A percentile compares a stretch with the other conserved stretches of the same genome.
These are phyloP conservation scores for Zeugodacus cucurbitae DNA, from an alignment of 1,140 invertebrate genomes.

Conservation along the genomic window DNA sequence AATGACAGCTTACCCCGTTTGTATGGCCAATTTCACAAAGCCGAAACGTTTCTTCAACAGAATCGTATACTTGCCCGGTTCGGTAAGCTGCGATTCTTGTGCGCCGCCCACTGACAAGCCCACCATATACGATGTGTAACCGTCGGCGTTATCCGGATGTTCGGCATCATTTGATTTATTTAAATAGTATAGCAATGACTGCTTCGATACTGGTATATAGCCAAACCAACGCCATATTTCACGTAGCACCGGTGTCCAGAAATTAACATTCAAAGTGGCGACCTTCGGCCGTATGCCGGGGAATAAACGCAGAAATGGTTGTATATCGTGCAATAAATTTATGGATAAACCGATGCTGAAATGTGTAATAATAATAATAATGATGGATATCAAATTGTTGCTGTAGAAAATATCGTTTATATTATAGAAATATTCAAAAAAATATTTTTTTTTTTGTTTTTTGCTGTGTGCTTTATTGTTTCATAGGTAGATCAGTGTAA, in stretches of 20 bases:
- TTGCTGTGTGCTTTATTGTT: too few relatives aligned
- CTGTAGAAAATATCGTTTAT: too few relatives aligned
- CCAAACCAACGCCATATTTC: slow-evolving; percentile 75
- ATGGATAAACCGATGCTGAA: neutral
- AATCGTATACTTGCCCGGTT: slow-evolving; percentile 77
- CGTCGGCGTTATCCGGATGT: slow-evolving; percentile 55
- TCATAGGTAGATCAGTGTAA: too few relatives aligned
- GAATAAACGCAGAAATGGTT: slow-evolving; percentile 68
- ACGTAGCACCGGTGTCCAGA: slow-evolving; percentile 84
- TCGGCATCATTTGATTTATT: slow-evolving; percentile 55
- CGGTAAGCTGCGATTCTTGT: slow-evolving; percentile 79
- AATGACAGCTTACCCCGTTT: slow-evolving; percentile 74
- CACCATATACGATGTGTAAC: slow-evolving; percentile 63
- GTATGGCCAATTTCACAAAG: slow-evolving; percentile 82
- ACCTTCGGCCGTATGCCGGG: slow-evolving; percentile 80
- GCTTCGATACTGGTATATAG: slow-evolving; percentile 70
- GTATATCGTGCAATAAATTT: neutral
- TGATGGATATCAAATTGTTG: too few relatives aligned
- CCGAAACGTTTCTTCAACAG: slow-evolving; percentile 81
- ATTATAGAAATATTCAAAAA: too few relatives aligned
- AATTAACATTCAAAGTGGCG: slow-evolving; percentile 83
- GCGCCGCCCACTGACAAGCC: slow-evolving; percentile 84
- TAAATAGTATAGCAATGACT: slow-evolving; percentile 49
- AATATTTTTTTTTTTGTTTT: neutral
- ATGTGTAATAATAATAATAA: too few relatives aligned